Conservation (phyloP, 2,797 vertebrate genomes). For the Halcyon badia region DNA sequence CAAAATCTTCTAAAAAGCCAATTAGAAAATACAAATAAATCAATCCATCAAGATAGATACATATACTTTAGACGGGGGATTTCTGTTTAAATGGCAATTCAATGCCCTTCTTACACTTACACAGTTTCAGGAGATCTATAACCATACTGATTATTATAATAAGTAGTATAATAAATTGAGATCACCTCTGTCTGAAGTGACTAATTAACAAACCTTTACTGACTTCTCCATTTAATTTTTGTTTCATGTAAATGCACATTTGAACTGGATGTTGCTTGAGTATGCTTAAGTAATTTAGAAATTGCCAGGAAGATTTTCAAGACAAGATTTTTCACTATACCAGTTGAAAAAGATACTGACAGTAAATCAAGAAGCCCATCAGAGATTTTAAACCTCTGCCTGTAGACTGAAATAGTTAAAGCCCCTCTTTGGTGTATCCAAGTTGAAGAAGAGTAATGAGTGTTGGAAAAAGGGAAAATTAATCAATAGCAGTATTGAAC, state of each 20-base stretch:
- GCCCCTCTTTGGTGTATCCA: neutral
- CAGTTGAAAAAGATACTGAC: neutral
- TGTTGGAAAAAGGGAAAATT: neutral
- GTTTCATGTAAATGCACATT: neutral
- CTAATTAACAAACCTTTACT: neutral
- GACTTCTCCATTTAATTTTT: neutral
- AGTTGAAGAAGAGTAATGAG: neutral
- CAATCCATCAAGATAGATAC: neutral
- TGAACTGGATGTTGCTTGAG: neutral
- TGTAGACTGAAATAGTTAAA: neutral
- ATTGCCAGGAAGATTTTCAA: neutral
- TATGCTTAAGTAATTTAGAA: neutral
- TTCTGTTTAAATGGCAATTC: neutral
- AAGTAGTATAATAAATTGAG: neutral
- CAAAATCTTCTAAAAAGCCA: neutral
- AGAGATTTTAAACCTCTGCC: neutral
- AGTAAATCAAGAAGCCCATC: neutral
- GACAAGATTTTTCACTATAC: neutral
- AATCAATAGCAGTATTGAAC: constrained; percentile 2
- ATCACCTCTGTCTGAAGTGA: neutral
- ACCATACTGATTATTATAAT: neutral
- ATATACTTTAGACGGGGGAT: neutral
- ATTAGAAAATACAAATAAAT: neutral
- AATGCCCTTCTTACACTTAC: neutral
- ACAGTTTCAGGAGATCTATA: neutral